phyloP scores from a whole-genome alignment of 2,797 vertebrate genomes.

The Pangasius mekongensis region DNA sequence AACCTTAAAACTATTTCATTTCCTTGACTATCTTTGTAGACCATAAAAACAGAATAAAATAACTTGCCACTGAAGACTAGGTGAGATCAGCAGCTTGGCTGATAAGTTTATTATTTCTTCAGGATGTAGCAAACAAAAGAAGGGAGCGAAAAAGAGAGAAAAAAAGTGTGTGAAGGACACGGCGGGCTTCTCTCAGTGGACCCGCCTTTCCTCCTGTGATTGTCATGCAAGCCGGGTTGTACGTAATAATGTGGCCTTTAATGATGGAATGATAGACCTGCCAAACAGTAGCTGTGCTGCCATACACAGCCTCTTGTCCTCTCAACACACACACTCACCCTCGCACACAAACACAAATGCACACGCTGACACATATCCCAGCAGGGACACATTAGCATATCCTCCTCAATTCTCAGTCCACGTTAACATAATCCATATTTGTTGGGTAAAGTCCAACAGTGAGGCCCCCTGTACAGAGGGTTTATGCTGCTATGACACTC shows the following conservation, averaged over 20 bases:
- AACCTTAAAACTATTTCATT: neutral
- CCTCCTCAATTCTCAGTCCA: constrained; percentile 93
- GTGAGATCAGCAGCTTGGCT: constrained; percentile 63
- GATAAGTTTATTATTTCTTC: constrained; percentile 66
- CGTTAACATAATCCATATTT: constrained; percentile 99
- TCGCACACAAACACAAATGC: constrained; percentile 32
- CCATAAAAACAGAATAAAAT: constrained; percentile 46
- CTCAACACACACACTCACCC: constrained; percentile 70
- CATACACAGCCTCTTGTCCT: constrained; percentile 89
- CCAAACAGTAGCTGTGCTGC: constrained; percentile 92
- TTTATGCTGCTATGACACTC: constrained; percentile 92
- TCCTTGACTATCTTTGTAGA: neutral
- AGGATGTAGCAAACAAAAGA: constrained; percentile 64
- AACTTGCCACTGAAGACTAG: neutral
- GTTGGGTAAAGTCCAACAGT: constrained; percentile 96
- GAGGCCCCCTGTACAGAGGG: constrained; percentile 82
- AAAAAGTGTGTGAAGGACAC: constrained; percentile 75
- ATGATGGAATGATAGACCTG: constrained; percentile 99
- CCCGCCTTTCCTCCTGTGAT: constrained; percentile 83
- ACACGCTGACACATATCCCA: constrained; percentile 82
- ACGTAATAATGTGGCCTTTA: constrained; percentile 99
- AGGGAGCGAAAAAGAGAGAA: constrained; percentile 50
- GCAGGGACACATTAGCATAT: constrained; percentile 99
- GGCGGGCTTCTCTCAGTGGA: constrained; percentile 75
- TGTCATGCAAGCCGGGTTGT: constrained; percentile 97